Conservation (phyloP, 2,113 vertebrate genomes). For the Proteles cristata region DNA sequence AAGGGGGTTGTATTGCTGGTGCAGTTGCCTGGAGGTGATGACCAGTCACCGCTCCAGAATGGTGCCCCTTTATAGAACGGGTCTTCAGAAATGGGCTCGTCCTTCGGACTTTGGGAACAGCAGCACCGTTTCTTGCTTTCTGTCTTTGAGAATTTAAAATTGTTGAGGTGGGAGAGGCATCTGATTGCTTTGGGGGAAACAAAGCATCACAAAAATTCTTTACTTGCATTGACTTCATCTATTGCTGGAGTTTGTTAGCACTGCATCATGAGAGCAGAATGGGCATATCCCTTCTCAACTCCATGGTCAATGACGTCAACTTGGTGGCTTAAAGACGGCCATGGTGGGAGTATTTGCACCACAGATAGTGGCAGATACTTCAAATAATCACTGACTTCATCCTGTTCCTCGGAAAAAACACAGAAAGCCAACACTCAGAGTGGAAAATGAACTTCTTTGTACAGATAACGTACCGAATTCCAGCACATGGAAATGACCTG, state of each 20-base stretch:
- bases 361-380: neutral
- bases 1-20: neutral
- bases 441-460: neutral
- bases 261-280: neutral
- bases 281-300: neutral
- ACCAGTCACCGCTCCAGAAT: neutral
- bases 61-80: rapidly evolving
- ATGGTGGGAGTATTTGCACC: neutral
- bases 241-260: neutral
- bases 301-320: neutral
- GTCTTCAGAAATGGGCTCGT: neutral
- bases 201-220: neutral
- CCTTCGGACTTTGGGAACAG: neutral
- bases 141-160: neutral
- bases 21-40: neutral
- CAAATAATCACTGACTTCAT: neutral
- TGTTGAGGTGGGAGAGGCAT: neutral
- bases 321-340: neutral
- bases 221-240: neutral
- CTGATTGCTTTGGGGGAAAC: neutral
- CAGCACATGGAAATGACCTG: neutral
- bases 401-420: neutral
- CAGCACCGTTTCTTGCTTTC: neutral
- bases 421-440: neutral
- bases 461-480: neutral